Evolutionary conservation across 64 coral and sea anemone genomes (phyloP), one percentile per base, ranked within the genome.

Genomic region (Catalaphyllia jardinei): DNA sequence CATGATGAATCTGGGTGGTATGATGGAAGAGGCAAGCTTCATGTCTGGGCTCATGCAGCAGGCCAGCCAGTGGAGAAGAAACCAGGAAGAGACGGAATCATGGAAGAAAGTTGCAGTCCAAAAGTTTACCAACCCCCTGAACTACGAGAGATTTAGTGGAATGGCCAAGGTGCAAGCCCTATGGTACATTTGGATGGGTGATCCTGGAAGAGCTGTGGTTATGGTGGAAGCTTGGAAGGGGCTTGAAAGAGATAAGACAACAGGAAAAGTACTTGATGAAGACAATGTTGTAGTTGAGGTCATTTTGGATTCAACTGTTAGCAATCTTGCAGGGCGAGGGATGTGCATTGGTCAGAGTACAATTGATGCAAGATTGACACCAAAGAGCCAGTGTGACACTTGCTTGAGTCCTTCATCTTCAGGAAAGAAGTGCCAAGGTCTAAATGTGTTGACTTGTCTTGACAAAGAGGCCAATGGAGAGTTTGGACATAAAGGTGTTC

Each of bases 161-260:
- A 89, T 89, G 87, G 73, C 87, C 4, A 62, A 51, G 31, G 30
- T 77, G 22, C 74, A 67, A 64, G 74, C 55, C 20, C 17, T 89
- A 31, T 89, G 87, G 87, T 78, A 78, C 76, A 75, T 78, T 28
- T 89, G 87, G 87, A 89, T 78, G 46, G 73, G 62, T 29, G 87
- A 89, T 39, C 39, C 28, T 78, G 75, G 50, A 46, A 77, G 74
- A 50, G 87, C 87, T 6, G 52, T 63, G 18, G 61, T 78, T 51
- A 89, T 89, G 87, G 60, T 79, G 16, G 63, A 89, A 49, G 87
- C 73, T 65, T 89, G 87, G 87, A 29, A 89, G 61, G 74, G 64
- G 25, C 18, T 89, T 31, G 87, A 63, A 29, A 61, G 75, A 77
- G 73, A 42, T 18, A 75, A 24, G 20, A 27, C 31, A 27, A 30